A percentile compares a stretch with the other conserved stretches of the same genome.
Evolutionary conservation across 2,888 invertebrate genomes (phyloP).

Genomic region (Drosophila melanosoma): DNA sequence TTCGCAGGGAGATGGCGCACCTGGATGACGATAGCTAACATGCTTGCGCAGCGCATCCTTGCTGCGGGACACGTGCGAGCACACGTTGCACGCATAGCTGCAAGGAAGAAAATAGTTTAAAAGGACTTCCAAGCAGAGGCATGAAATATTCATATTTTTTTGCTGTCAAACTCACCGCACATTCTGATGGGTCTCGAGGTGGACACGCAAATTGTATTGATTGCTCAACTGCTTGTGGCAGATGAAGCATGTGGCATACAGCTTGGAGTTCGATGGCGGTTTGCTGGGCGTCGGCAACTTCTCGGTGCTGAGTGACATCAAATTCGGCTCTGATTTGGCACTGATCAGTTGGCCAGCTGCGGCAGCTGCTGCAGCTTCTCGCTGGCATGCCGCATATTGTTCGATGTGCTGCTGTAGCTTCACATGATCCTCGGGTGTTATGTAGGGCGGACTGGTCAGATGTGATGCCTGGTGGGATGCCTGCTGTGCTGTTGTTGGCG

Average conservation of each 20-base stretch:
- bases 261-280: slow-evolving; percentile 85
- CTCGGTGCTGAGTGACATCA: slow-evolving; percentile 63
- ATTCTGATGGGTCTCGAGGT: slow-evolving; percentile 96
- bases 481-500: slow-evolving; percentile 66
- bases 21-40: slow-evolving; percentile 94
- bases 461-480: slow-evolving; percentile 64
- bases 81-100: slow-evolving; percentile 93
- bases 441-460: slow-evolving; percentile 60
- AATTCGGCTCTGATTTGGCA: slow-evolving; percentile 69
- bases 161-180: slow-evolving; percentile 86
- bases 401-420: slow-evolving; percentile 78
- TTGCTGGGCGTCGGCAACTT: slow-evolving; percentile 69
- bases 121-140: not conserved
- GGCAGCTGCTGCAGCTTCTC: slow-evolving; percentile 68
- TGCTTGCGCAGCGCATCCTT: slow-evolving; percentile 95
- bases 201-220: slow-evolving; percentile 95
- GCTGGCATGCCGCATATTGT: slow-evolving; percentile 76
- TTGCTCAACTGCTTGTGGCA: slow-evolving; percentile 95
- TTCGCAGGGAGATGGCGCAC: slow-evolving; percentile 85
- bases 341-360: slow-evolving; percentile 58
- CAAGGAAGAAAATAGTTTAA: not conserved
- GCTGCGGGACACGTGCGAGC: slow-evolving; percentile 94
- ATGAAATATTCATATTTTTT: not conserved
- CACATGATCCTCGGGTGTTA: slow-evolving; percentile 74
- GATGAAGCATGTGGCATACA: slow-evolving; percentile 91